phyloP scores from a whole-genome alignment of 2,113 vertebrate species.

The Heliornis fulica region DNA sequence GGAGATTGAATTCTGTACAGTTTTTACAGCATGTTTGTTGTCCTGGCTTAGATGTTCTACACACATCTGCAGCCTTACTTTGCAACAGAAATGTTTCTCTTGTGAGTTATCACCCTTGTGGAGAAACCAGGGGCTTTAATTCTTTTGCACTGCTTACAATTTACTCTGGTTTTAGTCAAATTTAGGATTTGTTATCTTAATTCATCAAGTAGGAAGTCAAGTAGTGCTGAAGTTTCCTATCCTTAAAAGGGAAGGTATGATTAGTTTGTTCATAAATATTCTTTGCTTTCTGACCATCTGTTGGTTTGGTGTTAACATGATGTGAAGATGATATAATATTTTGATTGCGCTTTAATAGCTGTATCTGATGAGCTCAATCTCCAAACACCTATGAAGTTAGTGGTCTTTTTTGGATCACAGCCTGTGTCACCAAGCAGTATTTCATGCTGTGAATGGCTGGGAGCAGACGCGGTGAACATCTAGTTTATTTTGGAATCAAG shows the following conservation, averaged over 20 bases:
- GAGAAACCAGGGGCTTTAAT: not conserved
- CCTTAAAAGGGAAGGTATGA: not conserved
- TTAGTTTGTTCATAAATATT: not conserved
- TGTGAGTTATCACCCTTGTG: not conserved
- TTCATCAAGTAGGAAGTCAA: not conserved
- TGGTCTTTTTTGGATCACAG: not conserved
- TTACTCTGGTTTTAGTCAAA: not conserved
- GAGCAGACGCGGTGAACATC: fast-evolving
- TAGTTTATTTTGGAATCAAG: not conserved
- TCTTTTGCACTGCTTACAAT: not conserved
- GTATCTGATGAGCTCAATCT: not conserved
- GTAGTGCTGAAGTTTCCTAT: not conserved
- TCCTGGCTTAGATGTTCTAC: not conserved
- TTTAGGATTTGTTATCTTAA: not conserved
- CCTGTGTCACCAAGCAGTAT: fast-evolving
- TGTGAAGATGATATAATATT: not conserved
- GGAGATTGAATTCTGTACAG: not conserved
- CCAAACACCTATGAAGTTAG: not conserved
- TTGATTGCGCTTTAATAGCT: not conserved
- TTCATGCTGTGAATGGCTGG: not conserved
- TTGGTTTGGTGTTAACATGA: not conserved
- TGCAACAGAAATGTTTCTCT: not conserved
- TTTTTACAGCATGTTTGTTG: not conserved
- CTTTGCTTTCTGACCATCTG: not conserved
- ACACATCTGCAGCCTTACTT: not conserved